These are phyloP conservation scores for Ochropleura plecta DNA, from an alignment of 2,888 invertebrate species.

Conservation along the genomic window DNA sequence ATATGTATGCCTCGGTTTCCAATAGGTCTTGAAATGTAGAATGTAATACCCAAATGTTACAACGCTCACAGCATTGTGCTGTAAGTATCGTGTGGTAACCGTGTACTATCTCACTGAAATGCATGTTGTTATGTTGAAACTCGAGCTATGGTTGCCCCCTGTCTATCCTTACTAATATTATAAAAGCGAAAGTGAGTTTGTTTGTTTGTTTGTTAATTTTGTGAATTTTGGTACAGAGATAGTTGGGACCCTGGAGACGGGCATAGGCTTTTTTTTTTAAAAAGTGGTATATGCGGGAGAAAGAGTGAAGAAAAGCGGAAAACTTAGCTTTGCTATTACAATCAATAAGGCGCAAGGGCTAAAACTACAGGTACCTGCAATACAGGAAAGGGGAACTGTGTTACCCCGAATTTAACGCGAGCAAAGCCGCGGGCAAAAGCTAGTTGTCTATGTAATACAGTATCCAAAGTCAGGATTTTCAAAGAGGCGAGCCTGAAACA, in stretches of 20 bases:
- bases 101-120: slow-evolving; percentile 39
- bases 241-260: no score
- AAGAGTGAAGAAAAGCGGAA: no score
- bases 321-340: no score
- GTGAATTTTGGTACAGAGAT: no score
- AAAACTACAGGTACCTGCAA: no score
- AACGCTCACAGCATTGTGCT: slow-evolving; percentile 8
- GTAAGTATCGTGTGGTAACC: slow-evolving; percentile 25
- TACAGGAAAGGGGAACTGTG: no score
- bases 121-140: slow-evolving; percentile 50
- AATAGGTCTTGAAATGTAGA: slow-evolving; percentile 5
- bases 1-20: not conserved
- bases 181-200: not conserved
- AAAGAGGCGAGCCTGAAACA: not conserved
- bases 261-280: no score
- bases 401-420: no score
- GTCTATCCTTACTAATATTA: slow-evolving; percentile 9
- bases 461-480: slow-evolving; percentile 2
- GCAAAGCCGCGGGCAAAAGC: no score
- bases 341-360: no score
- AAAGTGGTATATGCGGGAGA: no score
- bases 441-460: slow-evolving; percentile 7
- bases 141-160: slow-evolving; percentile 20
- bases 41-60: slow-evolving; percentile 34
- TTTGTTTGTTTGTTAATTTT: not conserved